Conservation (phyloP, 2,113 vertebrate species). For the Periophthalmodon schlosseri region DNA sequence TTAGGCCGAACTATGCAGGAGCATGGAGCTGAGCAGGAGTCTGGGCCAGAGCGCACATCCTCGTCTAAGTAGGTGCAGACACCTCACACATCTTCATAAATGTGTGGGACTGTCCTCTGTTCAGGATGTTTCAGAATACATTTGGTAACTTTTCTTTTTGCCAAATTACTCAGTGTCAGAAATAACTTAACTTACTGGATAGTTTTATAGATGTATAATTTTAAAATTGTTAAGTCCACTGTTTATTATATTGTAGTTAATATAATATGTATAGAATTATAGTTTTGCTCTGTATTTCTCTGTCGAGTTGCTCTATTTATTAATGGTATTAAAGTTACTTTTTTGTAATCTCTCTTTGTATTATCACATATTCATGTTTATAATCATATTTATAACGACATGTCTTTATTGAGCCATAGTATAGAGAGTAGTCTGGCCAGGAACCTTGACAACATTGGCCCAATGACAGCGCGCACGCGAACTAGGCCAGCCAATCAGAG, state of each 20-base stretch:
- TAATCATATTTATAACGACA: slow-evolving; percentile 26
- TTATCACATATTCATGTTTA: no score
- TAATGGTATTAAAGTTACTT: not conserved
- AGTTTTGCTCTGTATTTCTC: not conserved
- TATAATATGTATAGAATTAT: not conserved
- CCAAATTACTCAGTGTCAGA: not conserved
- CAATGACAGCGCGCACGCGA: slow-evolving; percentile 74
- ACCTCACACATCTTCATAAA: not conserved
- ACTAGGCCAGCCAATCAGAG: slow-evolving; percentile 73
- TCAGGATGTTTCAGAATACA: not conserved
- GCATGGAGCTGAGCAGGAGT: slow-evolving; percentile 9
- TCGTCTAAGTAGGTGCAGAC: not conserved
- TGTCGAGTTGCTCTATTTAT: not conserved
- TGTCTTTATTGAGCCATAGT: slow-evolving; percentile 37
- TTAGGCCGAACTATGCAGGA: slow-evolving; percentile 48
- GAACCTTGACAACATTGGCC: slow-evolving; percentile 81
- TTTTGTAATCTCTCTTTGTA: not conserved
- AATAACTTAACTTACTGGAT: not conserved
- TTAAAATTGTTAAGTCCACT: not conserved
- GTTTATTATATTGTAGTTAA: not conserved
- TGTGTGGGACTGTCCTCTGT: not conserved
- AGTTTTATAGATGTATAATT: not conserved
- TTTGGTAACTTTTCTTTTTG: no score
- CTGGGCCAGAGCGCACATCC: not conserved
- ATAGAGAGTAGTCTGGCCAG: slow-evolving; percentile 71